Conservation (phyloP, 2,888 invertebrate species). For the Mythimna pallens region DNA sequence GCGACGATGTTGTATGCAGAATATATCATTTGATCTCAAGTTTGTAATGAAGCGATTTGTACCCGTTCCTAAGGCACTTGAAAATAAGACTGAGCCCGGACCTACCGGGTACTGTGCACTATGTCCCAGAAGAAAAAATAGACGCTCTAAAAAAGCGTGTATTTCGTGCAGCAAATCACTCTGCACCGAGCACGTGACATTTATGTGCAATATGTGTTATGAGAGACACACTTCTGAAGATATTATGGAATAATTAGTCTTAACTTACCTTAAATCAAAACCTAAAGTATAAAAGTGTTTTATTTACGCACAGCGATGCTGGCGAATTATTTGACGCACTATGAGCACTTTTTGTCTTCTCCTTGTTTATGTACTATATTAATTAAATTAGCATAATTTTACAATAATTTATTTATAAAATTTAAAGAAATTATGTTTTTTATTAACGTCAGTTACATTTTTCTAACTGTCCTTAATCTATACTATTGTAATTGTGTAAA, state of each 20-base stretch:
- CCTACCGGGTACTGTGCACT: neutral
- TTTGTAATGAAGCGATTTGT: constrained; percentile 1
- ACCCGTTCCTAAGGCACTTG: neutral
- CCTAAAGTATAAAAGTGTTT: neutral
- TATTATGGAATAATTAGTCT: neutral
- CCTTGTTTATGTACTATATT: neutral
- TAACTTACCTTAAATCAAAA: neutral
- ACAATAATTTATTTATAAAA: neutral
- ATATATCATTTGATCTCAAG: constrained; percentile 2
- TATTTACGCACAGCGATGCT: neutral
- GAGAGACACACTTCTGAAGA: neutral
- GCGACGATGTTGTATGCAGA: neutral
- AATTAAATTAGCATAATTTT: neutral
- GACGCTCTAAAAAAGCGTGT: constrained; percentile 1
- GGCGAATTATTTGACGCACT: neutral
- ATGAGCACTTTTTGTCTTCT: neutral
- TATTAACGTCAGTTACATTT: neutral
- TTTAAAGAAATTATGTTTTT: neutral
- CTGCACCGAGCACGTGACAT: neutral
- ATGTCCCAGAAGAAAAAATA: neutral
- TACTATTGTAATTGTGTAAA: neutral
- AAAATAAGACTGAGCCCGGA: neutral
- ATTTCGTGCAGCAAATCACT: neutral
- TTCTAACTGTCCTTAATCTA: neutral
- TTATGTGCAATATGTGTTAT: neutral